Evolutionary conservation across 2,113 vertebrate genomes (phyloP).

Genomic region (Hiodon tergisus): DNA sequence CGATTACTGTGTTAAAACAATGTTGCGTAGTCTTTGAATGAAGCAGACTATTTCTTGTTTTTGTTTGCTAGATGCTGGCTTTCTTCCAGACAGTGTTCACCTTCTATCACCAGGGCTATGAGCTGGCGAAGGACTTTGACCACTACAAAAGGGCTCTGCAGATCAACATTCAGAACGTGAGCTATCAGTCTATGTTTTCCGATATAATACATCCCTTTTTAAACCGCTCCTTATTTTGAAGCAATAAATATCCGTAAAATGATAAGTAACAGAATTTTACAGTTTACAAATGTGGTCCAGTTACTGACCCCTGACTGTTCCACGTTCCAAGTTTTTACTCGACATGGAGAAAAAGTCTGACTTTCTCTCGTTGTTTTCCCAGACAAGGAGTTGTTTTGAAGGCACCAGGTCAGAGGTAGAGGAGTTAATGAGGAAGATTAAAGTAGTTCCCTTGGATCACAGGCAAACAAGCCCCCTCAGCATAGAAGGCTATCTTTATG

Average conservation of each 20-base stretch:
- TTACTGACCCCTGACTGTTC: too few relatives aligned
- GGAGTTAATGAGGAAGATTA: conserved; percentile 91
- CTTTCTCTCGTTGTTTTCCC: background rate
- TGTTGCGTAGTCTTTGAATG: too few relatives aligned
- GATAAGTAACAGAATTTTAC: conserved; percentile 16
- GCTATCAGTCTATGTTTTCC: conserved; percentile 32
- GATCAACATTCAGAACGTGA: conserved; percentile 99
- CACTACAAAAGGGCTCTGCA: conserved; percentile 91
- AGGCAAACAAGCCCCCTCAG: conserved; percentile 83
- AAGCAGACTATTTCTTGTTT: background rate
- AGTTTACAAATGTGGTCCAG: background rate
- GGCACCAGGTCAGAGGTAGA: conserved; percentile 86
- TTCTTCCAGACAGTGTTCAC: conserved; percentile 98
- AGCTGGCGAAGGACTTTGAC: conserved; percentile 94
- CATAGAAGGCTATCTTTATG: conserved; percentile 88
- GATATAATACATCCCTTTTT: background rate
- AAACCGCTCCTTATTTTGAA: too few relatives aligned
- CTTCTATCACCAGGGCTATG: conserved; percentile 96
- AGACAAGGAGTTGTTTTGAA: conserved; percentile 94
- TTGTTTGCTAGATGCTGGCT: conserved; percentile 76
- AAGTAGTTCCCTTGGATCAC: conserved; percentile 80
- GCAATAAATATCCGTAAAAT: too few relatives aligned
- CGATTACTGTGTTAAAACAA: background rate
- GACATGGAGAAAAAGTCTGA: background rate
- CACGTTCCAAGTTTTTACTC: background rate